Evolutionary conservation across 2,888 invertebrate genomes (phyloP).

Genomic region (Catocala nupta): DNA sequence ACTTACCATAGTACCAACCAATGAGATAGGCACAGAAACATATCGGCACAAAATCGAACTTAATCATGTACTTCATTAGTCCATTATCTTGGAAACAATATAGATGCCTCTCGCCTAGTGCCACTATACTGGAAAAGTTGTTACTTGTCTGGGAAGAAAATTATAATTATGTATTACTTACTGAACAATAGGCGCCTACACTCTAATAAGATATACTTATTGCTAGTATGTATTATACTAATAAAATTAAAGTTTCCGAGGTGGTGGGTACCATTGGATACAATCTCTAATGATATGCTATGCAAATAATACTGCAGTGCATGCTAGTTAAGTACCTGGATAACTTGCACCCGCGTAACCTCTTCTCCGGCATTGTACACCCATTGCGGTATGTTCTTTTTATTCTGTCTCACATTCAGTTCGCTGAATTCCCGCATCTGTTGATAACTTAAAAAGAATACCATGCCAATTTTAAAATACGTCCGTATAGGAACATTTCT

Average conservation of each 20-base stretch:
- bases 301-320: no score
- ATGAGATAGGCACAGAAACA: constrained; percentile 91
- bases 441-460: constrained; percentile 88
- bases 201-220: no score
- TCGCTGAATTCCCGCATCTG: constrained; percentile 91
- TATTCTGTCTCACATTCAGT: constrained; percentile 85
- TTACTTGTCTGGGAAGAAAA: constrained; percentile 84
- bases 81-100: constrained; percentile 94
- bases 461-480: background rate
- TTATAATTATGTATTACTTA: no score
- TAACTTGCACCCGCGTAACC: constrained; percentile 88
- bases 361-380: constrained; percentile 93
- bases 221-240: no score
- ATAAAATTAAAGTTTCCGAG: no score
- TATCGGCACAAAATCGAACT: constrained; percentile 93
- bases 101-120: constrained; percentile 94
- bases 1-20: constrained; percentile 90
- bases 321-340: constrained; percentile 72
- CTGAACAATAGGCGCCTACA: no score
- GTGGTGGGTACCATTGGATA: no score
- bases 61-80: constrained; percentile 93
- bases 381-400: constrained; percentile 92
- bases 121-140: constrained; percentile 89
- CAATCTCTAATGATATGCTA: no score
- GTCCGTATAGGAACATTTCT: no score